Conservation (phyloP, 2,797 vertebrate genomes). For the Cyprinella venusta region DNA sequence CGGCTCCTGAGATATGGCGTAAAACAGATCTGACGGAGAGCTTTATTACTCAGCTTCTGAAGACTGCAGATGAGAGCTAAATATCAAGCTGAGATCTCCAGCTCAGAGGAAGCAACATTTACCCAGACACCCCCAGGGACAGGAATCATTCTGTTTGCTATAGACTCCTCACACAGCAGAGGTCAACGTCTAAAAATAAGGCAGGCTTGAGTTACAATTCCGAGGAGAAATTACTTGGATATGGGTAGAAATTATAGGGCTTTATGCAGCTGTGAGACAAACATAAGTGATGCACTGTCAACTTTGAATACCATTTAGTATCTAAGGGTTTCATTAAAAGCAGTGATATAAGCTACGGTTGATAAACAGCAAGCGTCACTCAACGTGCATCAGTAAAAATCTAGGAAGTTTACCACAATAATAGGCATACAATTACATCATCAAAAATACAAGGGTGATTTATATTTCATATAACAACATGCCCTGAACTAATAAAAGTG, state of each 20-base stretch:
- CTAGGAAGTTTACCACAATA: not conserved
- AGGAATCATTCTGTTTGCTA: slow-evolving; percentile 56
- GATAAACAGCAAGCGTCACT: not conserved
- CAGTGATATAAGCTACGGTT: slow-evolving; percentile 1
- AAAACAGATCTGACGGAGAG: slow-evolving; percentile 50
- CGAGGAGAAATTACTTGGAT: slow-evolving; percentile 33
- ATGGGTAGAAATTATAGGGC: slow-evolving; percentile 23
- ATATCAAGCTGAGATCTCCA: slow-evolving; percentile 56
- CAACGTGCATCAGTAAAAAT: slow-evolving; percentile 1
- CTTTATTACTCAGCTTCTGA: slow-evolving; percentile 53
- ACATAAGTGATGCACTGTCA: slow-evolving; percentile 20
- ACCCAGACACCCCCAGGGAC: slow-evolving; percentile 41
- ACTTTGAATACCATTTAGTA: not conserved
- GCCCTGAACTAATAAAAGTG: not conserved
- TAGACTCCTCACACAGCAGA: slow-evolving; percentile 48
- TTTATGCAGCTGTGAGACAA: slow-evolving; percentile 23
- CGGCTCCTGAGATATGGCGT: slow-evolving; percentile 37
- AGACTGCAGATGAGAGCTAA: slow-evolving; percentile 54
- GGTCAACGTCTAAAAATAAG: slow-evolving; percentile 59
- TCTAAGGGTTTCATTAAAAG: slow-evolving; percentile 17
- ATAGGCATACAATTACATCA: not conserved
- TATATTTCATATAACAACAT: not conserved
- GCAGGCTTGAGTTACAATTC: slow-evolving; percentile 42
- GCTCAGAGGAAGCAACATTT: slow-evolving; percentile 53
- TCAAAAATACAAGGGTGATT: not conserved